Conservation (phyloP, 2,888 invertebrate species). For the Thelaira solivaga region DNA sequence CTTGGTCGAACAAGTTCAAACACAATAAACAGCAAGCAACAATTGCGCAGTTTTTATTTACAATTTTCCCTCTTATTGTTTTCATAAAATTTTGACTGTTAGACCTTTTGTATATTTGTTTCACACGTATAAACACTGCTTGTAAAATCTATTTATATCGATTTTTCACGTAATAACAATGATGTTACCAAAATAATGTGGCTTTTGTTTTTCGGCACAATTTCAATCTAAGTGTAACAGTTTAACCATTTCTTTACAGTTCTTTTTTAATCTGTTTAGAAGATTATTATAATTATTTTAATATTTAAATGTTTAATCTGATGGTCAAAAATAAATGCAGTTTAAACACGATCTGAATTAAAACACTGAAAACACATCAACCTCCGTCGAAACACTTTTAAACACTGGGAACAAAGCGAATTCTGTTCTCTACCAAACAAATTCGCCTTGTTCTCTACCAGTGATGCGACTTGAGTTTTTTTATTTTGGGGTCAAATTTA, state of each 20-base stretch:
- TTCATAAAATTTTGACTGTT: neutral
- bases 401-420: too few relatives aligned
- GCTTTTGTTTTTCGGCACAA: neutral
- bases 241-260: neutral
- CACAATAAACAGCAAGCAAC: slow-evolving; percentile 1
- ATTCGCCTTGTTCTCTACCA: too few relatives aligned
- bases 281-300: too few relatives aligned
- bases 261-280: too few relatives aligned
- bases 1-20: slow-evolving; percentile 16
- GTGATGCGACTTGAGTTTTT: too few relatives aligned
- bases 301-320: too few relatives aligned
- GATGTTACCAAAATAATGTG: slow-evolving; percentile 1
- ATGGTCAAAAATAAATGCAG: too few relatives aligned
- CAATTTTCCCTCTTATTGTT: slow-evolving; percentile 1
- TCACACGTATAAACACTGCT: slow-evolving; percentile 7
- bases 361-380: neutral
- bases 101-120: neutral
- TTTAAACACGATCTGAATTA: too few relatives aligned
- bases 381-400: neutral
- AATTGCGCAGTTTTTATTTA: slow-evolving; percentile 6
- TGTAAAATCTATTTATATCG: slow-evolving; percentile 63
- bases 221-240: neutral
- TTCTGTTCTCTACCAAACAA: too few relatives aligned
- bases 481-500: too few relatives aligned
- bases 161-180: slow-evolving; percentile 63